Percentiles rank a stretch among this genome's conserved stretches.
These are phyloP conservation scores for Drosophila auraria DNA, from an alignment of 1,140 invertebrate genomes.

Conservation along the genomic window DNA sequence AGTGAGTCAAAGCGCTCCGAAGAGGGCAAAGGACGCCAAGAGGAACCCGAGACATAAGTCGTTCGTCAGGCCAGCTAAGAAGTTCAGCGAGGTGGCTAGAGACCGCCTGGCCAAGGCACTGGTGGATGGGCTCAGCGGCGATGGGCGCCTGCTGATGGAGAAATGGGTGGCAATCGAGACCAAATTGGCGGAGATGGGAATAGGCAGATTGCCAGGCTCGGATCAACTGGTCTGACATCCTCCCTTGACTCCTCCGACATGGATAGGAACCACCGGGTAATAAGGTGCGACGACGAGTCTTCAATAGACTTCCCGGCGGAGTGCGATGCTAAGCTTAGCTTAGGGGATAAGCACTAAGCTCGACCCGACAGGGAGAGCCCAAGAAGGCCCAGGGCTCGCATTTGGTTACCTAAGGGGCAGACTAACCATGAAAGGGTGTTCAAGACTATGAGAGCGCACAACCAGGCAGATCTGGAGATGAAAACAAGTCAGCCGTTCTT, in stretches of 20 bases:
- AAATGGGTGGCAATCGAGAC: slow-evolving; percentile 2
- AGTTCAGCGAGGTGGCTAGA: no score
- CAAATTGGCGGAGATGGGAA: background rate
- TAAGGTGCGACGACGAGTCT: background rate
- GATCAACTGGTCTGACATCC: background rate
- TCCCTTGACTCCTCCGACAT: background rate
- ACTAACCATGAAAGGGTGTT: no score
- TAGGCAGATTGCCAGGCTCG: background rate
- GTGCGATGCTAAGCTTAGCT: background rate
- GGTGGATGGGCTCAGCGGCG: background rate
- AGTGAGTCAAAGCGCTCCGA: background rate
- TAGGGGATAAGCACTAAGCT: background rate
- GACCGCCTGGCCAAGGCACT: background rate
- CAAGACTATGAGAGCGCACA: no score
- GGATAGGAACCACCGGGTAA: background rate
- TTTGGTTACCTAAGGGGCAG: slow-evolving; percentile 3
- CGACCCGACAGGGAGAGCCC: background rate
- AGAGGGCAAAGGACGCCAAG: background rate
- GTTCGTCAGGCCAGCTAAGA: no score
- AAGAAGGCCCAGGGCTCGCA: background rate
- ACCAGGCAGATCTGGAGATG: no score
- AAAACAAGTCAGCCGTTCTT: no score
- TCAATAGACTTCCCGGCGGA: background rate
- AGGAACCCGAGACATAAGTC: no score
- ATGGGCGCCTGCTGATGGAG: background rate